Evolutionary conservation across 2,888 invertebrate species (phyloP), one percentile per base, ranked within the genome.

Genomic region (Meteorus cinctellus): DNA sequence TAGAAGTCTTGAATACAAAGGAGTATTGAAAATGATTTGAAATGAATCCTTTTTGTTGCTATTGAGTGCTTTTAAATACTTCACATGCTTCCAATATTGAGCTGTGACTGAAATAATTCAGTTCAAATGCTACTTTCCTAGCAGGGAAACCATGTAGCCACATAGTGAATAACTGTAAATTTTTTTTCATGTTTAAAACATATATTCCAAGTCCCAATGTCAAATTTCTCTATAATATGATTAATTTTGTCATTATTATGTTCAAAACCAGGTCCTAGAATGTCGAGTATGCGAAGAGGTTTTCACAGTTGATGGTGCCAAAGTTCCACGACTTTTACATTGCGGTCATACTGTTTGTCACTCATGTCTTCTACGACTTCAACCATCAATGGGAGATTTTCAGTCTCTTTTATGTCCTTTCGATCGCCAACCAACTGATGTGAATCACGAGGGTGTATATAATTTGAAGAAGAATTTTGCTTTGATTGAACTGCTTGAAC

Each of bases 261-360:
- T 29, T 1, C 55, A 72, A 75, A 74, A 78, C n/a, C 74, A 91
- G 90, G 89, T 90, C 4, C 76, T 91, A 69, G 92, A 92, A 85
- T 92, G 92, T 80, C 86, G 92, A 29, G 91, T 92, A 16, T 92
- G 92, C 84, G 91, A 92, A 81, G 92, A 92, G 78, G 90, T 91
- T 19, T 92, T 91, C 81, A 87, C 90, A 16, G 85, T 91, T n/a
- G 91, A 92, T 78, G 92, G 92, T 10, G 91, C 90, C 55, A 91
- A 91, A 82, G 91, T 92, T 1, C 92, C 92, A 3, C 88, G 92
- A n/a, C 82, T 91, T 14, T 81, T 91, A 48, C 89, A 90, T 74
- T 91, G 91, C 79, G 91, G 91, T 16, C 91, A 92, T 82, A 92
- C 92, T 0, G 91, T 92, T 8, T 92, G 92, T 83, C 92, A 92